phyloP scores from a whole-genome alignment of 1,140 invertebrate genomes.

The Cataglyphis hispanica region DNA sequence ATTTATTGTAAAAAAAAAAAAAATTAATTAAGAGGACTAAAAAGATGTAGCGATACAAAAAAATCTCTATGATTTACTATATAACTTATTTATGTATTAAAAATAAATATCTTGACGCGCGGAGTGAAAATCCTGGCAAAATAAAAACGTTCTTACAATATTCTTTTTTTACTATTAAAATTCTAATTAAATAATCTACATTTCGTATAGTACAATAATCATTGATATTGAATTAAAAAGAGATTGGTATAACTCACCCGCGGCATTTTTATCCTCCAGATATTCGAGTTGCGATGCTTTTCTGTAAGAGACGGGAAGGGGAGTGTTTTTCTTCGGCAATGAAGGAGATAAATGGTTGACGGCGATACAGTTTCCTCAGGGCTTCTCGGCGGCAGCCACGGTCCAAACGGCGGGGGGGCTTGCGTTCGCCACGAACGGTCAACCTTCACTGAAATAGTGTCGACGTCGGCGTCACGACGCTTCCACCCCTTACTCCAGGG shows the following conservation, averaged over 20 bases:
- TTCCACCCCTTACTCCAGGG: slow-evolving; percentile 63
- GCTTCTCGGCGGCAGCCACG: slow-evolving; percentile 60
- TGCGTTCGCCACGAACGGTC: slow-evolving; percentile 76
- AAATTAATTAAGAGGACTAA: too few species aligned
- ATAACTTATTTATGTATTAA: background rate
- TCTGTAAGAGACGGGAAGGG: background rate
- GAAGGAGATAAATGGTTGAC: slow-evolving; percentile 66
- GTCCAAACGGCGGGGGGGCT: slow-evolving; percentile 44
- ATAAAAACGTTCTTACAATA: background rate
- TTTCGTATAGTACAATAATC: background rate
- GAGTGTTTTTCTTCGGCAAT: background rate
- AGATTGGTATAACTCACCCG: slow-evolving; percentile 73
- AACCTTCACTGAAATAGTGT: slow-evolving; percentile 78
- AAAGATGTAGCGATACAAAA: too few species aligned
- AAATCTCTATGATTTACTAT: background rate
- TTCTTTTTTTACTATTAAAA: background rate
- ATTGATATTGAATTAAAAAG: background rate
- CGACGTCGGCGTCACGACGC: slow-evolving; percentile 69
- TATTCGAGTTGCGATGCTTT: slow-evolving; percentile 11
- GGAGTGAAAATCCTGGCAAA: background rate
- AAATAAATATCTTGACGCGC: background rate
- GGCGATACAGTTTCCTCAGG: slow-evolving; percentile 77
- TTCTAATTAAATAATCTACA: background rate
- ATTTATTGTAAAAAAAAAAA: too few species aligned
- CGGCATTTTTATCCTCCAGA: slow-evolving; percentile 72